These are phyloP conservation scores for Apotomis capreana DNA, from an alignment of 2,888 invertebrate species.

Conservation along the genomic window DNA sequence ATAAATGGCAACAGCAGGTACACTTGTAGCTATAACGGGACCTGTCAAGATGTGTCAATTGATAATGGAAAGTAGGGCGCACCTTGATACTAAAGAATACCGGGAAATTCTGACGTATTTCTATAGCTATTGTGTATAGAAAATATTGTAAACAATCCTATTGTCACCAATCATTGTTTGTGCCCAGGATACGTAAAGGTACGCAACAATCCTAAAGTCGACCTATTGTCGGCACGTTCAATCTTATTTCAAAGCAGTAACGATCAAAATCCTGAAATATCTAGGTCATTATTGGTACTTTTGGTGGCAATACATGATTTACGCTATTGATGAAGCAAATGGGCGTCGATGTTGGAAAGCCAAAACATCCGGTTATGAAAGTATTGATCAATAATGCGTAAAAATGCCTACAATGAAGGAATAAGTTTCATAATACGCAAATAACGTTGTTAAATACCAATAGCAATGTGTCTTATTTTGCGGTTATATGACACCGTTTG, in stretches of 20 bases:
- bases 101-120: constrained; percentile 10
- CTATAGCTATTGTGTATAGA: constrained; percentile 18
- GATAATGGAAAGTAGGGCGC: constrained; percentile 19
- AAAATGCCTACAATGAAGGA: constrained; percentile 48
- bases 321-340: constrained; percentile 27
- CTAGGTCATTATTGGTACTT: too few relatives aligned
- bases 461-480: constrained; percentile 16
- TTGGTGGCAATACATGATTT: too few relatives aligned
- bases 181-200: too few relatives aligned
- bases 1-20: not conserved
- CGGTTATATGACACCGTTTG: constrained; percentile 32
- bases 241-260: too few relatives aligned
- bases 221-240: too few relatives aligned
- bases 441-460: constrained; percentile 28
- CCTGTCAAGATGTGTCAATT: constrained; percentile 20
- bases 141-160: not conserved
- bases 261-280: too few relatives aligned
- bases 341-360: constrained; percentile 53
- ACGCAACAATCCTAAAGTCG: too few relatives aligned
- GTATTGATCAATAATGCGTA: constrained; percentile 66
- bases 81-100: constrained; percentile 19
- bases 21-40: not conserved
- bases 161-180: too few relatives aligned
- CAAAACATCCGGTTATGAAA: constrained; percentile 70
- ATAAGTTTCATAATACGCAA: constrained; percentile 37